A percentile compares a stretch with the other conserved stretches of the same genome.
These are phyloP conservation scores for Tupaia tana DNA, from an alignment of 2,113 vertebrate genomes.

Conservation along the genomic window DNA sequence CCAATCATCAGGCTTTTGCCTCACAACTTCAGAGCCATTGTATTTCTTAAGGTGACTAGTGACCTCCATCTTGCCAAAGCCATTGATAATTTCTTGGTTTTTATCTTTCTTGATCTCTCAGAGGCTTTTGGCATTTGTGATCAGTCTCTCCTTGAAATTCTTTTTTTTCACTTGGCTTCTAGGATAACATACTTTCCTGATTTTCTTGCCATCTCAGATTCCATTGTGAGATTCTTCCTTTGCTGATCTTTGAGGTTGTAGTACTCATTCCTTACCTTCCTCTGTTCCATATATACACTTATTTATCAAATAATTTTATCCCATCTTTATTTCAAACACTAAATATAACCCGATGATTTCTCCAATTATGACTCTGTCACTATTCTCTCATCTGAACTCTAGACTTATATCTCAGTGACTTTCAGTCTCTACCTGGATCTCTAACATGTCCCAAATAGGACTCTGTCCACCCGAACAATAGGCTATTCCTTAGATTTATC, in stretches of 20 bases:
- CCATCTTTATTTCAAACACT: not conserved
- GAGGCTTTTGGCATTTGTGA: not conserved
- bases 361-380: not conserved
- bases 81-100: not conserved
- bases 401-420: not conserved
- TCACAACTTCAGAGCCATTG: not conserved
- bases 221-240: not conserved
- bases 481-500: not conserved
- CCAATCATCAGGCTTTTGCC: not conserved
- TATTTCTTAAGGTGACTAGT: not conserved
- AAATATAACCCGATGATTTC: not conserved
- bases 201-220: not conserved
- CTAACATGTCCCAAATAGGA: not conserved
- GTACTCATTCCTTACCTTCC: not conserved
- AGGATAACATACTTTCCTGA: not conserved
- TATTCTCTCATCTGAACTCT: not conserved
- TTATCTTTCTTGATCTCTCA: not conserved
- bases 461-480: not conserved
- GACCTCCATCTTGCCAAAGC: not conserved
- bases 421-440: not conserved
- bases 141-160: not conserved
- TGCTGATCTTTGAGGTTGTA: not conserved
- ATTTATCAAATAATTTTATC: not conserved
- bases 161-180: not conserved
- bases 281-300: not conserved